Evolutionary conservation across 2,113 vertebrate species (phyloP).

Genomic region (Phalacrocorax pelagicus): DNA sequence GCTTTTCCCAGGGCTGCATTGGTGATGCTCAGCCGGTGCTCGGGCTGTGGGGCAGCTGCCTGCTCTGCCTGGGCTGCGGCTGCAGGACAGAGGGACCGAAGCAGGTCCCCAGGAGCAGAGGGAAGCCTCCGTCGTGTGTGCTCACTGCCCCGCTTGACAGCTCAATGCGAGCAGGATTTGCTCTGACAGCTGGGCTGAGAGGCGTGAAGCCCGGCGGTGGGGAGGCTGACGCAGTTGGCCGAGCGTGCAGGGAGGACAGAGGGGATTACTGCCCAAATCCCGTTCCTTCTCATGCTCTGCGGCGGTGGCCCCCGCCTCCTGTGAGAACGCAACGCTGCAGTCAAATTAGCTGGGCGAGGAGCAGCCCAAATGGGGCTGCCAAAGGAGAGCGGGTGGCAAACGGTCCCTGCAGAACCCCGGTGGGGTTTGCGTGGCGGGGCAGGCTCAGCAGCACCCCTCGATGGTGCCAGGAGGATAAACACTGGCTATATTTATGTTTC

Average conservation of each 20-base stretch:
- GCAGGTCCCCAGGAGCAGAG: background rate
- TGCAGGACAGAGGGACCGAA: background rate
- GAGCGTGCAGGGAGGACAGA: background rate
- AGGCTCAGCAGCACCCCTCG: background rate
- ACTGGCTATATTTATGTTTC: slow-evolving; percentile 56
- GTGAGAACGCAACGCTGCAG: background rate
- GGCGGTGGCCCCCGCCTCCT: background rate
- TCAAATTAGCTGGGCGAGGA: background rate
- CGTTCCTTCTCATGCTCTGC: background rate
- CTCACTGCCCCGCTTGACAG: background rate
- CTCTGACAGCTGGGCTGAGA: background rate
- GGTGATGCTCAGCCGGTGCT: background rate
- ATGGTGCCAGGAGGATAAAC: background rate
- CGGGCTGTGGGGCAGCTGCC: background rate
- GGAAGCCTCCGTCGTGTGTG: background rate
- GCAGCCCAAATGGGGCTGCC: background rate
- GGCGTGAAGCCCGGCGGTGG: background rate
- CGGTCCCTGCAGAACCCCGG: background rate
- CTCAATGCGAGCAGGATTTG: background rate
- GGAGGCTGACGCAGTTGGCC: background rate
- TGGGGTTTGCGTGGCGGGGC: background rate
- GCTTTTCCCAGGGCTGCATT: background rate
- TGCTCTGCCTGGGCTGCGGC: background rate
- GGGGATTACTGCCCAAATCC: background rate
- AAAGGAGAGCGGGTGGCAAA: background rate